Evolutionary conservation across 2,797 vertebrate species (phyloP), one percentile per base, ranked within the genome.

Genomic region (Takifugu rubripes): DNA sequence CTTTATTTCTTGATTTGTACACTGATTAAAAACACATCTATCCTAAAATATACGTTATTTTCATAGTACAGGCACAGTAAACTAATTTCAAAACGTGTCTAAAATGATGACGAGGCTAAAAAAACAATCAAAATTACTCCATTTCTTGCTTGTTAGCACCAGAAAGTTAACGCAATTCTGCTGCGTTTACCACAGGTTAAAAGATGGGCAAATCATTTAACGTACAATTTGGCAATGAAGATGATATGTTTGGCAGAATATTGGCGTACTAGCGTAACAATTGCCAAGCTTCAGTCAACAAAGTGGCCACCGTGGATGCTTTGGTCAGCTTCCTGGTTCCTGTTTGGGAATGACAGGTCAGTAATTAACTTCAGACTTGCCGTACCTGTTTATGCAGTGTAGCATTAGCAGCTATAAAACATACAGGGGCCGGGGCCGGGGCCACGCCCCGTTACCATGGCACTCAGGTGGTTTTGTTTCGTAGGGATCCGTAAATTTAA

Each of bases 391-490:
- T 42, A 43, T 17, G 3, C 17, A 5, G 3, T 25, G 45, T 46
- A 6, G 36, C 25, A 68, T 54, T 24, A 74, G 42, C 40, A 56
- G 51, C 68, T 48, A 59, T 44, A 52, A 24, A 25, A 68, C 21
- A 26, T 59, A 53, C 47, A 64, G 60, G 54, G 49, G 36, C 49
- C 25, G 2, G 49, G 14, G 29, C 54, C 7, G 5, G 44, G 48
- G 45, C 17, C 40, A 1, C 33, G 52, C 69, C 17, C 46, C 10
- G 15, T 1, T 53, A 64, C 64, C 59, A 62, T 75, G 73, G 68
- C 70, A 64, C 65, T 62, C 9, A 5, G 43, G 15, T 44, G 6
- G 6, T 17, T 44, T n/a, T n/a, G 6, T 44, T 49, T 27, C 27
- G 16, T 25, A 2, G 16, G 50, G 44, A 53, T 29, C 36, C 12